These are phyloP conservation scores for Athalia rosae DNA, from an alignment of 2,888 invertebrate species.

Conservation along the genomic window DNA sequence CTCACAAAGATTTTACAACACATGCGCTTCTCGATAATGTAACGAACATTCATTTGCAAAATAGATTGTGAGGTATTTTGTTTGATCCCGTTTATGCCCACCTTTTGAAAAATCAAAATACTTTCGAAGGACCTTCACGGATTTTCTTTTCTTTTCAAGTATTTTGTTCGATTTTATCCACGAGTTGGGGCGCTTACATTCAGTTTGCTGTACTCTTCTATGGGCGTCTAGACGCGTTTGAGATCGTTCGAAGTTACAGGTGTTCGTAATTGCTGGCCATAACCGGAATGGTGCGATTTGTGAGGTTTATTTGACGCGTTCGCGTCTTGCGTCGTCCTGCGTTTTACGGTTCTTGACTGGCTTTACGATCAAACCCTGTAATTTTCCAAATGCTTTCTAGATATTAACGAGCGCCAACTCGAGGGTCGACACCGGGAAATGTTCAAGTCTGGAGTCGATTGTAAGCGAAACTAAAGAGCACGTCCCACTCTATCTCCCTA, in stretches of 20 bases:
- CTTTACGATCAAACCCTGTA: constrained; percentile 60
- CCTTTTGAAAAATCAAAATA: no score
- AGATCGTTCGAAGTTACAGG: constrained; percentile 65
- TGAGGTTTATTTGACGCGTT: constrained; percentile 23
- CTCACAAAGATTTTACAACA: no score
- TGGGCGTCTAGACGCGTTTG: constrained; percentile 62
- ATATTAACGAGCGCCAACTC: constrained; percentile 49
- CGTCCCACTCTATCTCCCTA: no score
- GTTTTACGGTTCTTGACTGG: neutral
- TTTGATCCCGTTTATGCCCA: no score
- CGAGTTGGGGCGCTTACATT: constrained; percentile 56
- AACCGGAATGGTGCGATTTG: constrained; percentile 36
- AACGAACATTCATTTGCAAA: no score
- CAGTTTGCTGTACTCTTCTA: neutral
- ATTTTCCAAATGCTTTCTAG: constrained; percentile 67
- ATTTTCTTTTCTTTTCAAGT: no score
- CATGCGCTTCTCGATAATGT: no score
- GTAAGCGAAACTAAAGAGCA: no score
- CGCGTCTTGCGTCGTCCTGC: neutral
- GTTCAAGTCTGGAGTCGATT: neutral
- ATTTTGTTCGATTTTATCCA: constrained; percentile 48
- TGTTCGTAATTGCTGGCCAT: constrained; percentile 66
- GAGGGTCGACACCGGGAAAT: neutral
- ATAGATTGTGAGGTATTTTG: no score
- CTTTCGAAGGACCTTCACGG: no score